A percentile compares a stretch with the other conserved stretches of the same genome.
These are phyloP conservation scores for Fopius arisanus DNA, from an alignment of 1,140 invertebrate species.

Conservation along the genomic window DNA sequence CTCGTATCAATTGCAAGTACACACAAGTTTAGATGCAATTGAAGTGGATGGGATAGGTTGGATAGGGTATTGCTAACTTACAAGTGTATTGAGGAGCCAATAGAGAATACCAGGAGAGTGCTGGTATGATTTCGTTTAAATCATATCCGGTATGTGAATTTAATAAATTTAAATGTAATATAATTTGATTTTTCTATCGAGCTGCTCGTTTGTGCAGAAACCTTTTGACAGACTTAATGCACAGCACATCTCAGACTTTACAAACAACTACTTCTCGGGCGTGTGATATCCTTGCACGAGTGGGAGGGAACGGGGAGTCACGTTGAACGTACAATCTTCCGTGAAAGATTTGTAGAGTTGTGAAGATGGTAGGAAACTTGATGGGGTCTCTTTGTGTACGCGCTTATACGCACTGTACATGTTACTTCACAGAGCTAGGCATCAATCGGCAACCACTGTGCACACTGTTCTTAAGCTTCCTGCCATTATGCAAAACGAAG, in stretches of 20 bases:
- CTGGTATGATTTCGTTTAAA: no score
- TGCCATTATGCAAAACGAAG: neutral
- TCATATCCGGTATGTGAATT: no score
- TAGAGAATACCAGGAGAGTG: no score
- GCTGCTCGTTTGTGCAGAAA: neutral
- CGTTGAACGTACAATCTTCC: neutral
- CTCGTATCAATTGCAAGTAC: neutral
- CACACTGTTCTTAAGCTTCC: neutral
- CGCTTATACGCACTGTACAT: neutral
- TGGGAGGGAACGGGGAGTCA: neutral
- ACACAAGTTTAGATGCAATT: neutral
- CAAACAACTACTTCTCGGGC: neutral
- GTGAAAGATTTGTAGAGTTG: neutral
- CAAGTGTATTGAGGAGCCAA: no score
- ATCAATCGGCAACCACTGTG: conserved; percentile 4
- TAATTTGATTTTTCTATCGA: no score
- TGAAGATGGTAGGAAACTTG: conserved; percentile 1
- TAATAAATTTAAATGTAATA: no score
- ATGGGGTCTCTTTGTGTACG: neutral
- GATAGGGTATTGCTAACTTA: no score
- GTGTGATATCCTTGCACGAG: neutral
- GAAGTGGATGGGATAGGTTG: neutral
- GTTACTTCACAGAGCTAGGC: neutral
- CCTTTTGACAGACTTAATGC: neutral
- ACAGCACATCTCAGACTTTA: neutral